A percentile compares a stretch with the other conserved stretches of the same genome.
phyloP scores from a whole-genome alignment of 2,113 vertebrate genomes.

The Electrona antarctica region DNA sequence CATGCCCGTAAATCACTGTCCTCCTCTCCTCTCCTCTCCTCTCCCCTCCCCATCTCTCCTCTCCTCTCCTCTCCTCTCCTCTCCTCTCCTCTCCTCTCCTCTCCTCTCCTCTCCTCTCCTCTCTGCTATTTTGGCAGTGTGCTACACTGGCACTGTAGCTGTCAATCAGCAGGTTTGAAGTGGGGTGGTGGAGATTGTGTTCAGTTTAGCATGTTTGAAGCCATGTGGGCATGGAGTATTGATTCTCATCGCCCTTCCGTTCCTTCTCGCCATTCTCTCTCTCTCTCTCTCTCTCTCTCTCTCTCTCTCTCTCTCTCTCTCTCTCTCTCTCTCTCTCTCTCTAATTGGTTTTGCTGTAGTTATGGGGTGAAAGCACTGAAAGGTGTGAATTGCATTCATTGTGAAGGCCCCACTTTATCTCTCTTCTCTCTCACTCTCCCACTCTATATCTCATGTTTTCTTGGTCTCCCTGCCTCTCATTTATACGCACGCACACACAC shows the following conservation, averaged over 20 bases:
- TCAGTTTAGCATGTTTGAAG: constrained; percentile 57
- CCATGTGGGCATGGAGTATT: constrained; percentile 49
- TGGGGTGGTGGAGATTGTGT: constrained; percentile 31
- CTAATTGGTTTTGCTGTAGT: constrained; percentile 60
- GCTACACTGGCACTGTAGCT: constrained; percentile 66
- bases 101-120: constrained; percentile 14
- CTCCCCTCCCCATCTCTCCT: constrained; percentile 21
- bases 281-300: constrained; percentile 14
- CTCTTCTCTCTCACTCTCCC: background rate
- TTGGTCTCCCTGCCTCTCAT: constrained; percentile 12
- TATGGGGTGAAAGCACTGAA: constrained; percentile 47
- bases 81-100: background rate
- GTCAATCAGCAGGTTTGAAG: constrained; percentile 58
- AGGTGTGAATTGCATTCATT: constrained; percentile 47
- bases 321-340: background rate
- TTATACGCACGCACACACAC: background rate
- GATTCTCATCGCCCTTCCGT: constrained; percentile 35
- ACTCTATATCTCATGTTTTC: constrained; percentile 9
- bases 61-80: constrained; percentile 30
- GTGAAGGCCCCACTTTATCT: constrained; percentile 40
- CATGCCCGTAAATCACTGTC: constrained; percentile 62
- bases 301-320: background rate
- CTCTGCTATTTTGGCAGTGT: constrained; percentile 48
- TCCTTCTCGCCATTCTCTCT: constrained; percentile 42
- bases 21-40: background rate